A percentile compares a stretch with the other conserved stretches of the same genome.
Conservation (phyloP, 2,113 vertebrate species). For the Dromiciops gliroides region DNA sequence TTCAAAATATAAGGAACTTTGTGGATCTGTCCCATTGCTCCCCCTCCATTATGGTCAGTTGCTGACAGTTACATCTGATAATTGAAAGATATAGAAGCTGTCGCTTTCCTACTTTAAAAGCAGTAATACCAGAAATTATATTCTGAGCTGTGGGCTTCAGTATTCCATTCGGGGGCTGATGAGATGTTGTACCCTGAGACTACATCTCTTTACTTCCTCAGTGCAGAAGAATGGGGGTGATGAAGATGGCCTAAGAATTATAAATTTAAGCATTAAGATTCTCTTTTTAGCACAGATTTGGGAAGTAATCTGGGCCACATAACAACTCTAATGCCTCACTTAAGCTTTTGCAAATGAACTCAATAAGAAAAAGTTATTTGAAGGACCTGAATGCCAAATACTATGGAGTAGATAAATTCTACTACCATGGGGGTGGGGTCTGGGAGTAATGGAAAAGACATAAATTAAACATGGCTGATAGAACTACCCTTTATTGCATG, state of each 20-base stretch:
- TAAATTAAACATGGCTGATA: too few species aligned
- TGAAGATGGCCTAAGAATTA: neutral
- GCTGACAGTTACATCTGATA: neutral
- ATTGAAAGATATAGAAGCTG: neutral
- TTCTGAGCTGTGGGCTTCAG: neutral
- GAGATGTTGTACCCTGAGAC: neutral
- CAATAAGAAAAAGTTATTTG: neutral
- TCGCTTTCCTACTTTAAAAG: neutral
- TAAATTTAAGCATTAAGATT: neutral
- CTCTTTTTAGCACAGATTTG: neutral
- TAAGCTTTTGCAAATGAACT: neutral
- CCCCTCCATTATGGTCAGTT: neutral
- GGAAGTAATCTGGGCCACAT: neutral
- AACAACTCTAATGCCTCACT: neutral
- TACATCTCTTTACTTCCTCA: neutral
- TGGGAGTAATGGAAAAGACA: accelerated
- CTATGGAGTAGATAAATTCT: neutral
- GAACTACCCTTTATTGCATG: accelerated
- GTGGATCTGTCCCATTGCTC: neutral
- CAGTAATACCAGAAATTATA: neutral
- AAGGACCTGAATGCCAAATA: neutral
- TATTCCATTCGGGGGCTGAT: neutral
- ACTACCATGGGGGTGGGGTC: neutral
- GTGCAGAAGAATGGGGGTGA: neutral
- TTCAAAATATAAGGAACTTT: neutral